phyloP scores from a whole-genome alignment of 2,888 invertebrate genomes.

The Aspidiotus destructor region DNA sequence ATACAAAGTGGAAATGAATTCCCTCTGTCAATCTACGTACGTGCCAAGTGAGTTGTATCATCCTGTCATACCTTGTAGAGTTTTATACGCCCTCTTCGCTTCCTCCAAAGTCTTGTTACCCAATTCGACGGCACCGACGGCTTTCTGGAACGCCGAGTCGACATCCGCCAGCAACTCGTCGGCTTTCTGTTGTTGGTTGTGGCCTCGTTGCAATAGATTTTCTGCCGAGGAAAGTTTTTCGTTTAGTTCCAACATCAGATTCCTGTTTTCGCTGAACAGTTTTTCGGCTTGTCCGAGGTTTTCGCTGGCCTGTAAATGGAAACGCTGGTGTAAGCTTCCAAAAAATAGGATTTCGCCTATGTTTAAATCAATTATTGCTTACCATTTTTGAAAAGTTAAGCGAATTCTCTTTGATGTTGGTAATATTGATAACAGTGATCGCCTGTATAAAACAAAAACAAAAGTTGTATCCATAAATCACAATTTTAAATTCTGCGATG shows the following conservation, averaged over 20 bases:
- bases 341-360: not conserved
- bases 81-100: slow-evolving; percentile 68
- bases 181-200: slow-evolving; percentile 63
- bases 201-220: slow-evolving; percentile 47
- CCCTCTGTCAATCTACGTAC: not conserved
- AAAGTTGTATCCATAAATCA: too few relatives aligned
- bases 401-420: slow-evolving; percentile 58
- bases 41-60: not conserved
- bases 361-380: slow-evolving; percentile 36
- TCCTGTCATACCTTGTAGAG: slow-evolving; percentile 44
- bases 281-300: slow-evolving; percentile 54
- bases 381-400: slow-evolving; percentile 59
- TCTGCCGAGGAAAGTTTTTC: slow-evolving; percentile 41
- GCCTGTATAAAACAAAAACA: too few relatives aligned
- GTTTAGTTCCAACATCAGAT: slow-evolving; percentile 43
- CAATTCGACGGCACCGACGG: slow-evolving; percentile 70
- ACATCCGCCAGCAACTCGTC: slow-evolving; percentile 71
- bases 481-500: too few relatives aligned
- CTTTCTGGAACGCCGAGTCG: slow-evolving; percentile 63
- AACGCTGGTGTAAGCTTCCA: not conserved
- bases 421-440: slow-evolving; percentile 57
- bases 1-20: not conserved
- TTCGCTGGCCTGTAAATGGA: slow-evolving; percentile 41
- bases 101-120: slow-evolving; percentile 73
- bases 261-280: slow-evolving; percentile 51